phyloP scores from a whole-genome alignment of 2,113 vertebrate species.

The Nycticorax nycticorax region DNA sequence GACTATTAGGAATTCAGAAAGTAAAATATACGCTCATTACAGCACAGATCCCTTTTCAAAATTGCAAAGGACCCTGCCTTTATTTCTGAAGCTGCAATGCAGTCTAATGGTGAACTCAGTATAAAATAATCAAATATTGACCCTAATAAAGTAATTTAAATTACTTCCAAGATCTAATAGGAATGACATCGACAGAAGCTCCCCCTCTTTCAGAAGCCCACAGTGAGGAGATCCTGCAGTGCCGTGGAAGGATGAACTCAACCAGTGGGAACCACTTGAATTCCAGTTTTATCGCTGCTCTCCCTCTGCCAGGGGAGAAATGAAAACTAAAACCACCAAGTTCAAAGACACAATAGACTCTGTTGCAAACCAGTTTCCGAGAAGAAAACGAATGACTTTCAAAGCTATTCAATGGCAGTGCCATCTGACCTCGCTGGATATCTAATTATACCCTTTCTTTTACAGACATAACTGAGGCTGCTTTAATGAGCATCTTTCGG shows the following conservation, averaged over 20 bases:
- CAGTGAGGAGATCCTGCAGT: background rate
- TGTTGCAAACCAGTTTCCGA: background rate
- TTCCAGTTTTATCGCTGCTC: background rate
- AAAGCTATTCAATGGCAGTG: background rate
- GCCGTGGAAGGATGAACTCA: background rate
- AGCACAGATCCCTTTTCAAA: background rate
- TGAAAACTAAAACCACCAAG: background rate
- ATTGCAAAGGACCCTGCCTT: background rate
- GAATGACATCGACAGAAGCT: background rate
- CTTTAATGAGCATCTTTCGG: background rate
- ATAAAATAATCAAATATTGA: conserved; percentile 16
- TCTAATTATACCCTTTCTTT: background rate
- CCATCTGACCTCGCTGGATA: background rate
- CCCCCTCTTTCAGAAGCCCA: background rate
- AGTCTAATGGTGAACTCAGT: background rate
- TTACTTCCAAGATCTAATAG: background rate
- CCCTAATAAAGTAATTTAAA: background rate
- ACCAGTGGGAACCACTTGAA: background rate
- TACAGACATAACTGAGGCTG: background rate
- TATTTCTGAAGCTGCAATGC: background rate
- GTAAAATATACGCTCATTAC: background rate
- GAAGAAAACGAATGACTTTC: background rate
- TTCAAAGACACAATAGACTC: background rate
- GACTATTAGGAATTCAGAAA: background rate
- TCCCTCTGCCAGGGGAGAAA: background rate